Evolutionary conservation across 2,797 vertebrate genomes (phyloP), one percentile per base, ranked within the genome.

Genomic region (Mus minutoides): DNA sequence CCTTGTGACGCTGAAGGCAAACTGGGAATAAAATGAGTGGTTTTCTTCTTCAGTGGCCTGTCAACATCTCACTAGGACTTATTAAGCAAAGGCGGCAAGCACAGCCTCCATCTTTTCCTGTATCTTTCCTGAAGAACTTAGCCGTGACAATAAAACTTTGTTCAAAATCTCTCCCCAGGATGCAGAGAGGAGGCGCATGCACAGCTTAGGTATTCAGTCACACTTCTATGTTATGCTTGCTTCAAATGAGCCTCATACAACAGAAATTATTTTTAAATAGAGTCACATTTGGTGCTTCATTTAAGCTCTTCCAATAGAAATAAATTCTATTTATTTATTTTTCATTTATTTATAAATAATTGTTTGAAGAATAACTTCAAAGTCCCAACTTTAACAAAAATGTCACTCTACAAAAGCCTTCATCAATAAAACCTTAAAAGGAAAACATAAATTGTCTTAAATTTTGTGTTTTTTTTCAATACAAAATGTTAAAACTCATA

Each of bases 401-500:
- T 52, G 12, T 89, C 54, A 89, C 16, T 94, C 58, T 92, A 67
- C 64, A 83, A 73, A 75, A 56, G 69, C 73, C 34, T 29, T 94
- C 37, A 88, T n/a, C n/a, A 95, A 87, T 54, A 90, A 95, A 94
- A 91, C 11, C 54, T 85, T 80, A 77, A 93, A 92, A 60, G 19
- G 46, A 54, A 87, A 96, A 76, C 60, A 10, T 78, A 94, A 56
- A 86, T 58, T 37, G 21, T 34, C 43, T 49, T 91, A 87, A 91
- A 0, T 17, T 93, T 91, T 91, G 3, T 56, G 67, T 69, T 21
- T 69, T 21, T 58, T 90, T 88, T 92, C 40, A 24, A 49, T 92
- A 49, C 24, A 84, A 91, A 95, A 83, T 12, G 62, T 75, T 34
- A 90, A 62, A 19, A 49, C 40, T 79, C 49, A 85, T 84, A 71